Conservation (phyloP, 2,113 vertebrate genomes). For the Ailurus styani region DNA sequence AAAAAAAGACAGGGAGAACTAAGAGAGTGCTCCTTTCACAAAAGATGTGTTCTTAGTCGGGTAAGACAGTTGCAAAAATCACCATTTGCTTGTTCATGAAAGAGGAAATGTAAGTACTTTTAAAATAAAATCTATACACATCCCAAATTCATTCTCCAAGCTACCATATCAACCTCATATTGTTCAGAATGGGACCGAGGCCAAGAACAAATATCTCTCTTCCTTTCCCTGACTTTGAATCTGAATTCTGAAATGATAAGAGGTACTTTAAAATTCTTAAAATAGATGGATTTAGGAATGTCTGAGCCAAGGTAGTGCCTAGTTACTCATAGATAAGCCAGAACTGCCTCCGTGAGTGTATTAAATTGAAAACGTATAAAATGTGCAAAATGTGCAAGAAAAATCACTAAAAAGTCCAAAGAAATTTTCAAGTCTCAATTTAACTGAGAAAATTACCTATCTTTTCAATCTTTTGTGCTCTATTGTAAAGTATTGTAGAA, state of each 20-base stretch:
- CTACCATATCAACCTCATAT: conserved; percentile 61
- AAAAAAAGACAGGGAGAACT: conserved; percentile 27
- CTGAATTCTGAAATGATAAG: conserved; percentile 73
- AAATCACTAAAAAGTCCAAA: conserved; percentile 42
- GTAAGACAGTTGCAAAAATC: conserved; percentile 25
- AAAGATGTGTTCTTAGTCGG: background rate
- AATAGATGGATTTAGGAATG: conserved; percentile 72
- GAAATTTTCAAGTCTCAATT: conserved; percentile 61
- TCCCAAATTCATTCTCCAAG: conserved; percentile 60
- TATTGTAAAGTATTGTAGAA: background rate
- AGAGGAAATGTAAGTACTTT: conserved; percentile 49
- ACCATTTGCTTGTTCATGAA: conserved; percentile 59
- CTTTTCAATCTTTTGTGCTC: conserved; percentile 46
- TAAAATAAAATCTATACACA: conserved; percentile 73
- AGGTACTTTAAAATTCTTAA: conserved; percentile 73
- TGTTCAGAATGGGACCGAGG: conserved; percentile 57
- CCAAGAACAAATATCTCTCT: conserved; percentile 68
- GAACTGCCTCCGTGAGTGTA: conserved; percentile 49
- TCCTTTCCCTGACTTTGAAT: conserved; percentile 68
- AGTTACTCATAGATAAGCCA: conserved; percentile 71
- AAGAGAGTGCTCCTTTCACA: conserved; percentile 32
- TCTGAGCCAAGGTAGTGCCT: conserved; percentile 70
- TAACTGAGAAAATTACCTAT: conserved; percentile 55
- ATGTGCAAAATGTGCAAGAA: conserved; percentile 62
- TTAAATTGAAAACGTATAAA: conserved; percentile 67